Evolutionary conservation across 2,797 vertebrate genomes (phyloP), one percentile per base, ranked within the genome.

Genomic region (Margarornis squamiger): DNA sequence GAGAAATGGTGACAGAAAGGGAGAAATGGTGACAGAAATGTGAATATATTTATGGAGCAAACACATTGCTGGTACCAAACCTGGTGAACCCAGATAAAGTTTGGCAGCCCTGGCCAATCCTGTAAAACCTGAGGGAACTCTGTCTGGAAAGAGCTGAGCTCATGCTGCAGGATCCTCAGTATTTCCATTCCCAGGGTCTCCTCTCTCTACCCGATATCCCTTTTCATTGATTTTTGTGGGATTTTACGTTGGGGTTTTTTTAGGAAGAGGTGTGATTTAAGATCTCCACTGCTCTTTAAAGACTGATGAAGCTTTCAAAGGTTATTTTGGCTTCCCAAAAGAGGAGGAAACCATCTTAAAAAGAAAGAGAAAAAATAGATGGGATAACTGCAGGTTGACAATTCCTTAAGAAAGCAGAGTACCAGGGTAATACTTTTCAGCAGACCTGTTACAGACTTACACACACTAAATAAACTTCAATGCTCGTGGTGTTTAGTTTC

Each of bases 281-380:
- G 45, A 55, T 17, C 18, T 41, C 41, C 38, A 59, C 1, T 0
- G 0, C 29, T n/a, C 51, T 52, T 39, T 15, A 10, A 80, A 51
- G 32, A 45, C 0, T 7, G 9, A 17, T 15, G 3, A 54, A 83
- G 38, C 4, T 16, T 46, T 67, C 38, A 38, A 67, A 75, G 7
- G 10, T 27, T 49, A 45, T 71, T 91, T 54, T 41, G 34, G 51
- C 30, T 65, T 65, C 62, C 30, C 27, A 12, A 43, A 58, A 29
- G 77, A 67, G 16, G 2, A 59, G 14, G 26, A 67, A 13, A 71
- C 6, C 6, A 45, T 0, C 32, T 3, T 11, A 52, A 57, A 46
- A 16, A 83, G 32, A 32, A 87, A 7, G n/a, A 48, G 21, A 5
- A 76, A 83, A 76, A 18, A 62, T 5, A 12, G 39, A 41, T 71